phyloP scores from a whole-genome alignment of 2,797 vertebrate genomes.

The Pseudopleuronectes americanus region DNA sequence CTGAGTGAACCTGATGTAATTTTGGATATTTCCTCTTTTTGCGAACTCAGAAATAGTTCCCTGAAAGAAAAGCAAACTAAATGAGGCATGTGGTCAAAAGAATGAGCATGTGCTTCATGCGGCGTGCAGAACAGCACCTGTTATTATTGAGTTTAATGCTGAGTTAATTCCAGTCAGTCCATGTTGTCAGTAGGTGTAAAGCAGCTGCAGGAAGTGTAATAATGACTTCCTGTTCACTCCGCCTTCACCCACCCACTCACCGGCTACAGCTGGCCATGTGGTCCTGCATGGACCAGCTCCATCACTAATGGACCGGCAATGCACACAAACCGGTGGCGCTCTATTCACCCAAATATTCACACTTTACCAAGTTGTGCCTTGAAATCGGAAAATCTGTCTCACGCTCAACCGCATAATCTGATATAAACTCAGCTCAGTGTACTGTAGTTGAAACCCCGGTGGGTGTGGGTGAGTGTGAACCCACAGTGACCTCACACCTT shows the following conservation, averaged over 20 bases:
- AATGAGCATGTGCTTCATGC: constrained; percentile 37
- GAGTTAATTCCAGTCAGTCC: constrained; percentile 65
- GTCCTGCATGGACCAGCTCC: constrained; percentile 49
- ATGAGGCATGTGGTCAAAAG: constrained; percentile 37
- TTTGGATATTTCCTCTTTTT: constrained; percentile 62
- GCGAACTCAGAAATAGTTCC: constrained; percentile 54
- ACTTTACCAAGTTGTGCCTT: constrained; percentile 1
- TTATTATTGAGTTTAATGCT: constrained; percentile 68
- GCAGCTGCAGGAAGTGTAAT: constrained; percentile 82
- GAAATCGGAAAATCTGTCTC: constrained; percentile 5
- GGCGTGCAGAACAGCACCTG: constrained; percentile 66
- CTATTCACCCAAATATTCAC: constrained; percentile 29
- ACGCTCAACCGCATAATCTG: constrained; percentile 5
- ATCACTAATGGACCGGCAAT: constrained; percentile 49
- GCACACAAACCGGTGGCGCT: constrained; percentile 37
- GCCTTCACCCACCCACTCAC: constrained; percentile 74
- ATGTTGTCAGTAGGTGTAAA: constrained; percentile 81
- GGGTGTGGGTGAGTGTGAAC: constrained; percentile 54
- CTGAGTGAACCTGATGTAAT: constrained; percentile 40
- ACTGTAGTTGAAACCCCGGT: constrained; percentile 5
- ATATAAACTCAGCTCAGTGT: not conserved
- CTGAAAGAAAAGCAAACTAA: constrained; percentile 27
- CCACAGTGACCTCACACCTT: constrained; percentile 52
- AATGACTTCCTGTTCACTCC: constrained; percentile 78
- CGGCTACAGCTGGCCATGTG: constrained; percentile 72